Conservation (phyloP, 2,113 vertebrate genomes). For the Carettochelys insculpta region DNA sequence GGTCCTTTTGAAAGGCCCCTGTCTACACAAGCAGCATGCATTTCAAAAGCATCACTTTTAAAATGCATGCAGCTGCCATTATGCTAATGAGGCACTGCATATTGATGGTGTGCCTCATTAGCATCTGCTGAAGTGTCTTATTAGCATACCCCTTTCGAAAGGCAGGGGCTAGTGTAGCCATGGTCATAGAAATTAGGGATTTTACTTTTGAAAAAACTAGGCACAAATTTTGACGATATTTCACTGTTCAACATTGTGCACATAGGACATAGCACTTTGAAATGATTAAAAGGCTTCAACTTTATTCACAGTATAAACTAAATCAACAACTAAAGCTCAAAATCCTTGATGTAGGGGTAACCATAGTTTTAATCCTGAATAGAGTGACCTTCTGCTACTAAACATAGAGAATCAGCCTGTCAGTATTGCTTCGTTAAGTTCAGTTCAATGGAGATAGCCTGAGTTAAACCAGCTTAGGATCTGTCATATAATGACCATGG, state of each 20-base stretch:
- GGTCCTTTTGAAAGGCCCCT: too few relatives aligned
- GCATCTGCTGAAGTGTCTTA: too few relatives aligned
- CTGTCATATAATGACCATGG: background rate
- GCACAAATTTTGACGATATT: background rate
- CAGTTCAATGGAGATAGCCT: background rate
- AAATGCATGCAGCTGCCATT: too few relatives aligned
- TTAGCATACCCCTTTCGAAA: too few relatives aligned
- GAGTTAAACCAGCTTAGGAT: too few relatives aligned
- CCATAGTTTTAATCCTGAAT: background rate
- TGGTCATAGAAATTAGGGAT: background rate
- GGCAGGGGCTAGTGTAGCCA: too few relatives aligned
- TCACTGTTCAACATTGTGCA: background rate
- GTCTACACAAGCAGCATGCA: too few relatives aligned
- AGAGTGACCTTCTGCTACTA: background rate
- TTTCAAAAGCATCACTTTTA: too few relatives aligned
- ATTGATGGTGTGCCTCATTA: too few relatives aligned
- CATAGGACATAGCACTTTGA: background rate
- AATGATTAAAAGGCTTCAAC: background rate
- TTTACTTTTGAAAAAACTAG: background rate
- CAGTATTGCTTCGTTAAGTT: background rate
- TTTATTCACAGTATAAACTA: background rate
- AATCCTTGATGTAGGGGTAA: background rate
- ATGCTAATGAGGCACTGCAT: too few relatives aligned
- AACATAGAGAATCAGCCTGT: background rate
- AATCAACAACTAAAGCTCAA: background rate